Base-by-base conservation (phyloP, 2,113 vertebrate genomes). In the Cyanistes caeruleus region DNA sequence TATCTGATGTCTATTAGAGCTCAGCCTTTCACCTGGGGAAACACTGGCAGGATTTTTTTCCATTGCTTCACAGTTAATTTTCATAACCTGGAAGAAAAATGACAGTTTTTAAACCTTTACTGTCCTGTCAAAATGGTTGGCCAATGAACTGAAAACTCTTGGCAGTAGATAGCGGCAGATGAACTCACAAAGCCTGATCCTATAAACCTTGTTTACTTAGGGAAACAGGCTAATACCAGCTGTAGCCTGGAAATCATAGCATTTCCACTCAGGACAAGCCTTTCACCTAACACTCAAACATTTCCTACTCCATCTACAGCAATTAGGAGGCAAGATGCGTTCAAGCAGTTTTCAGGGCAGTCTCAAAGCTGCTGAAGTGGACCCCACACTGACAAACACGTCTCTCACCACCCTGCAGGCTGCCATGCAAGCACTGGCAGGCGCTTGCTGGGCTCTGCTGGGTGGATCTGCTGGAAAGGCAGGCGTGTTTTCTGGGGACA, bases 361-460 rank as follows among this genome's bases (percentile, higher is more conserved):
- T 82, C 89, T 81, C 53, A 63, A 68, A 82, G 46, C 12, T 75
- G 39, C 11, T 84, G 49, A 58, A 68, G 31, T 15, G 65, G 49
- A 60, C 25, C n/a, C n/a, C 65, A 46, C 69, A 68, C 3, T 0
- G 0, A 21, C 18, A 87, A 84, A 19, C 25, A 39, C 1, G 0
- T 58, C 18, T 51, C 73, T 53, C 15, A 62, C 7, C 37, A 52
- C 33, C 21, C 49, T 73, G 13, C 39, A 64, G 43, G 33, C 43
- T 11, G 8, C 39, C 13, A 8, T 18, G 39, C 17, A 80, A 52
- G 37, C 27, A 74, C 19, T 8, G 60, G 74, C 11, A n/a, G 33
- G 17, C 0, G 0, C 64, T 84, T 30, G 30, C 31, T 19, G 58
- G 35, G 31, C 41, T 62, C 31, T 75, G 51, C 39, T 87, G 60